These are phyloP conservation scores for Pheucticus melanocephalus DNA, from an alignment of 2,113 vertebrate species.

Conservation along the genomic window DNA sequence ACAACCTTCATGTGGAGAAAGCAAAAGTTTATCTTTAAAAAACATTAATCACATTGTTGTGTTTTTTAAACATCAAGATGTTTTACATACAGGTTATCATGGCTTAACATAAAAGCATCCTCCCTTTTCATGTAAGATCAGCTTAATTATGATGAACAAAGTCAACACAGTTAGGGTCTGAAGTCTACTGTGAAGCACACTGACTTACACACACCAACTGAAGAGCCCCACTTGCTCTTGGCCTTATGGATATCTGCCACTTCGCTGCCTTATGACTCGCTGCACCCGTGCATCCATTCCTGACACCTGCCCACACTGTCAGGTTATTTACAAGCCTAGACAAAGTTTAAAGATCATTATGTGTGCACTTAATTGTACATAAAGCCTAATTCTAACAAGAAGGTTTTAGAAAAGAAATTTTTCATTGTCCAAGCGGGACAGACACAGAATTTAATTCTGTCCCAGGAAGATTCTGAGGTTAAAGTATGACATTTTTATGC, in stretches of 20 bases:
- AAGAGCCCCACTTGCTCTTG: background rate
- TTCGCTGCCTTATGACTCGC: background rate
- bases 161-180: background rate
- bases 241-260: background rate
- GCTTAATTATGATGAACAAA: background rate
- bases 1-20: background rate
- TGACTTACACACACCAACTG: background rate
- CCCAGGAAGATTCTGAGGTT: background rate
- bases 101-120: background rate
- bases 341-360: background rate
- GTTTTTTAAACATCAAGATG: background rate
- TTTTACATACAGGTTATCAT: background rate
- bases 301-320: background rate
- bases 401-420: background rate
- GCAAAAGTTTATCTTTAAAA: background rate
- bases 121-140: background rate
- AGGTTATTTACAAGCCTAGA: background rate
- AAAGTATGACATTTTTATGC: conserved; percentile 24
- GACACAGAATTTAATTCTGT: background rate
- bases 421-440: background rate
- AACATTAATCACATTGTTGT: background rate
- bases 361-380: background rate
- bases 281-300: rapidly evolving
- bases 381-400: background rate
- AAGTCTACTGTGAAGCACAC: background rate